phyloP scores from a whole-genome alignment of 2,797 vertebrate species.

The Gadopsis marmoratus region DNA sequence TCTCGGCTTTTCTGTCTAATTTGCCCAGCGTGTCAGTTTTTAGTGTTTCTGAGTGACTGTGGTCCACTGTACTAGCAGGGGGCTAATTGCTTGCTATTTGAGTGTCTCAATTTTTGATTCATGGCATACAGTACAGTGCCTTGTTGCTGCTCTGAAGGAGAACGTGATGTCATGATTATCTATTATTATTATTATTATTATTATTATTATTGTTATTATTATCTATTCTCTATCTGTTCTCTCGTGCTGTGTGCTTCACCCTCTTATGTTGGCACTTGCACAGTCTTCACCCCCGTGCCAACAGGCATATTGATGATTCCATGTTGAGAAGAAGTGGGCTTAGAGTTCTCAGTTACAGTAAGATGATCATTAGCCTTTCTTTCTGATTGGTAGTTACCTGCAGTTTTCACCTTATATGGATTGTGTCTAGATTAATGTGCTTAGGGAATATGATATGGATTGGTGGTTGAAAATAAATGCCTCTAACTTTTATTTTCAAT shows the following conservation, averaged over 20 bases:
- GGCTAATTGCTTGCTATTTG: conserved; percentile 68
- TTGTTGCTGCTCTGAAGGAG: conserved; percentile 56
- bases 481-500: background rate
- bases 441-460: background rate
- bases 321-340: conserved; percentile 59
- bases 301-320: conserved; percentile 61
- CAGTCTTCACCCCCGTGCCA: conserved; percentile 58
- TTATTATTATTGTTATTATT: no score
- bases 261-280: conserved; percentile 52
- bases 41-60: conserved; percentile 38
- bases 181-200: no score
- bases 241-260: conserved; percentile 45
- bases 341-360: conserved; percentile 31
- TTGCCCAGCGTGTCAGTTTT: conserved; percentile 16
- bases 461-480: background rate
- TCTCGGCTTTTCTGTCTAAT: conserved; percentile 29
- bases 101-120: conserved; percentile 62
- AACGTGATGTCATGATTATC: conserved; percentile 68
- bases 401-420: conserved; percentile 6
- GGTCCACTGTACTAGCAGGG: conserved; percentile 67
- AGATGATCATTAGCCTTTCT: conserved; percentile 25
- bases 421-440: background rate
- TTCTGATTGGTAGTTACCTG: conserved; percentile 25
- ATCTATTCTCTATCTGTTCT: conserved; percentile 57
- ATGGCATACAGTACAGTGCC: conserved; percentile 23